Base-by-base conservation (phyloP, 2,113 vertebrate genomes). In the Lagenorhynchus albirostris region DNA sequence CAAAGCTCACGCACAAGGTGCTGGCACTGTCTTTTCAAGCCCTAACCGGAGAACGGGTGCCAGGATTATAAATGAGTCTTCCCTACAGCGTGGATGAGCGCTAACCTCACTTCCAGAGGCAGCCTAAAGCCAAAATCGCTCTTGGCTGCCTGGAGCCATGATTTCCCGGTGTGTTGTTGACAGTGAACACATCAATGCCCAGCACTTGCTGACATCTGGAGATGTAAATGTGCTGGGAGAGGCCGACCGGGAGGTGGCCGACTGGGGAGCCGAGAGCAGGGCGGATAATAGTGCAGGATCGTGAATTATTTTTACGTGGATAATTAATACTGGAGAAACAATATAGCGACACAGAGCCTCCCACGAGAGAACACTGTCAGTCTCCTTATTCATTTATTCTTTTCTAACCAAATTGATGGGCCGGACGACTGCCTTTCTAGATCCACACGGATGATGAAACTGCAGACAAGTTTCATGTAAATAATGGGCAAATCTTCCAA, bases 381-480 rank as follows among this genome's bases (percentile, higher is more conserved):
- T 89, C 94, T 96, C 92, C 47, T 80, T 97, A 83, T 97, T 98
- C 47, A 98, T 98, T 98, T 98, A 98, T 98, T 98, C 97, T 98
- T 98, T 98, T 96, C 98, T 94, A 96, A 97, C 96, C 98, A 98
- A 99, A 99, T 98, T 98, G 98, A 98, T 98, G 97, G 97, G 96
- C 96, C 98, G 97, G 98, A 89, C 96, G 65, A 93, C 98, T 73
- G 95, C 88, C 94, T 98, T 98, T 98, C 97, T 94, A 97, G 94
- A 98, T 97, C 96, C 98, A 96, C 98, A 93, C 0, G 18, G 98
- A 98, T 98, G 98, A 98, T 98, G 98, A 98, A 99, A 98, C 96
- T 96, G 97, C 98, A 98, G 98, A 98, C 98, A 98, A 97, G 92
- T 98, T 98, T 98, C 96, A 98, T 99, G 98, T 99, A 98, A 98